These are phyloP conservation scores for Beaufortia kweichowensis DNA, from an alignment of 2,113 vertebrate genomes.

Conservation along the genomic window DNA sequence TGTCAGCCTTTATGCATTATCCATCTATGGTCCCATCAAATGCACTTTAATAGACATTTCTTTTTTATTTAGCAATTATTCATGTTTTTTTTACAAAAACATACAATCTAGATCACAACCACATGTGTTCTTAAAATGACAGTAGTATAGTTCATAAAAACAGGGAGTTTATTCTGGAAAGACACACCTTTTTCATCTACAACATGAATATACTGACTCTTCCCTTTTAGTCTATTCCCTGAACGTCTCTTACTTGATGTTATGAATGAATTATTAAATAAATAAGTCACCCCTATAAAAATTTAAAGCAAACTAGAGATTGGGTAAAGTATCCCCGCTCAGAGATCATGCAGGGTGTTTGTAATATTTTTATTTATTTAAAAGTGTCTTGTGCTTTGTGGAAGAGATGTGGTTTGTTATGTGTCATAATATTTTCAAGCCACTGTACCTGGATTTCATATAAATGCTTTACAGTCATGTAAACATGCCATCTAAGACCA, in stretches of 20 bases:
- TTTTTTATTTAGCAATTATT: neutral
- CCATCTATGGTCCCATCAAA: slow-evolving; percentile 65
- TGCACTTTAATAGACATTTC: slow-evolving; percentile 54
- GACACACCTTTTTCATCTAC: neutral
- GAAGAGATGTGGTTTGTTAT: too few species aligned
- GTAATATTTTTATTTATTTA: neutral
- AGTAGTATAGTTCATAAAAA: slow-evolving; percentile 7
- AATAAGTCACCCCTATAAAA: neutral
- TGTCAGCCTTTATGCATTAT: slow-evolving; percentile 7
- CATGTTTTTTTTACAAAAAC: neutral
- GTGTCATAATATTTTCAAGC: too few species aligned
- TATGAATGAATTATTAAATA: slow-evolving; percentile 24
- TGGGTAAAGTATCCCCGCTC: neutral
- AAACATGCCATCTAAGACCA: too few species aligned
- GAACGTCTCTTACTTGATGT: neutral
- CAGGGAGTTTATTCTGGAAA: neutral
- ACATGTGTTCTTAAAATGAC: slow-evolving; percentile 35
- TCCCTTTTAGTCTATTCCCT: neutral
- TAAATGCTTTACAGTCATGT: too few species aligned
- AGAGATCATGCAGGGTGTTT: neutral
- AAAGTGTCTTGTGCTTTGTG: neutral
- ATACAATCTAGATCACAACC: slow-evolving; percentile 32
- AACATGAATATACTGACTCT: neutral
- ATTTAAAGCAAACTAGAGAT: neutral
- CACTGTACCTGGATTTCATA: too few species aligned